Evolutionary conservation across 2,113 vertebrate genomes (phyloP).

Genomic region (Lepidothrix coronata): DNA sequence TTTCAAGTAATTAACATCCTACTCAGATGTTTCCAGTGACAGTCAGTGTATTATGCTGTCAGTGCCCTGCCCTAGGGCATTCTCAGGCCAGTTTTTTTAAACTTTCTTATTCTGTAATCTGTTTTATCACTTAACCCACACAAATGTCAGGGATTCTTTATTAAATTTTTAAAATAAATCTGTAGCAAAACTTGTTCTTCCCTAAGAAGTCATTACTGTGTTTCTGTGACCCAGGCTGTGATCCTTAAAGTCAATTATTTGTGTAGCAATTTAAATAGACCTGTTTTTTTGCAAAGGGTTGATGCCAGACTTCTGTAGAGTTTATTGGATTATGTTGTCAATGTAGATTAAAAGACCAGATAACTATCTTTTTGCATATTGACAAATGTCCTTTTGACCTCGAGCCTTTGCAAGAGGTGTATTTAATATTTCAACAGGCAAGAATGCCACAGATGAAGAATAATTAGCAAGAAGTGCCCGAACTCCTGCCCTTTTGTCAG

Average conservation of each 20-base stretch:
- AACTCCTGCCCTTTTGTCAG: not conserved
- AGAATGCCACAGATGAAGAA: not conserved
- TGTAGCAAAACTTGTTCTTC: not conserved
- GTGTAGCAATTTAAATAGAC: not conserved
- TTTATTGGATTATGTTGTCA: not conserved
- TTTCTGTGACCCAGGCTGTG: not conserved
- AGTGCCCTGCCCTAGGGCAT: not conserved
- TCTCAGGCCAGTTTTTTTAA: not conserved
- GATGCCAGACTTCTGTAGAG: not conserved
- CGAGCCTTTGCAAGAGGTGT: not conserved
- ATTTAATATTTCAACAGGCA: not conserved
- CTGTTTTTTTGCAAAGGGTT: not conserved
- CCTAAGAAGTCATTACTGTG: not conserved
- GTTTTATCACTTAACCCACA: not conserved
- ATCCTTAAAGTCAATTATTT: not conserved
- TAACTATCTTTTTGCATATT: not conserved
- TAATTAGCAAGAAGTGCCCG: not conserved
- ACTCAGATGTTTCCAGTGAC: slow-evolving; percentile 32
- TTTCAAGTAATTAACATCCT: slow-evolving; percentile 49
- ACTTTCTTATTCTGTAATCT: not conserved
- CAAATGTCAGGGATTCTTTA: not conserved
- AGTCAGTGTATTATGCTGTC: slow-evolving; percentile 30
- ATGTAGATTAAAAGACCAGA: not conserved
- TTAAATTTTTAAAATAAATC: not conserved
- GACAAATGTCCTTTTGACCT: not conserved